phyloP scores from a whole-genome alignment of 2,797 vertebrate species.

The Oreortyx pictus region DNA sequence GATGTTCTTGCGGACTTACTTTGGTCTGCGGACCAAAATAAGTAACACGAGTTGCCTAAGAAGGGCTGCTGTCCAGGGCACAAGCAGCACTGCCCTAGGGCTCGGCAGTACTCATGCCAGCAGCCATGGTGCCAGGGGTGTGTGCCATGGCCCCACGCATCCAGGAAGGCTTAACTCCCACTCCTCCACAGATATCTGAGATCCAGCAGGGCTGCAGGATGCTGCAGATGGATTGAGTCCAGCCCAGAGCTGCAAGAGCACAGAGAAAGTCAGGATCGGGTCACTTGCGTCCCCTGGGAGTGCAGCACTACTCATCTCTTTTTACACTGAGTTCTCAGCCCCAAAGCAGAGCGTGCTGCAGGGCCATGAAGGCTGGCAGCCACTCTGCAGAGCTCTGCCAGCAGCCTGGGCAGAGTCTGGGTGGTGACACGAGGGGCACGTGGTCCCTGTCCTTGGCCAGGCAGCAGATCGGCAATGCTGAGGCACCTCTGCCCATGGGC shows the following conservation, averaged over 20 bases:
- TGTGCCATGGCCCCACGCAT: rapidly evolving
- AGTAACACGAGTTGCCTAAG: background rate
- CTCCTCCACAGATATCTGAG: background rate
- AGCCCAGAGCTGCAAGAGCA: background rate
- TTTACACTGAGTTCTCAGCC: background rate
- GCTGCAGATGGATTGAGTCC: background rate
- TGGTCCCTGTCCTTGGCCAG: background rate
- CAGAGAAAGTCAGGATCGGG: background rate
- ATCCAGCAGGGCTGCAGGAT: background rate
- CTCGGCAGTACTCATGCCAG: background rate
- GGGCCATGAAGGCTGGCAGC: background rate
- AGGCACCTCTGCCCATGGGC: background rate
- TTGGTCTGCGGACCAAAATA: conserved; percentile 8
- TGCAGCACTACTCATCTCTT: background rate
- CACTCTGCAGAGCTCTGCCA: background rate
- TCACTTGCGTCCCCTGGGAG: background rate
- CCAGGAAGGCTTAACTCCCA: background rate
- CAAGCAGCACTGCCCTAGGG: rapidly evolving
- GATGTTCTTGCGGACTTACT: background rate
- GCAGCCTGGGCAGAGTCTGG: background rate
- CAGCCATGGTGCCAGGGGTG: background rate
- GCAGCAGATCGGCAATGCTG: background rate
- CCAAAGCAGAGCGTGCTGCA: background rate
- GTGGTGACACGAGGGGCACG: background rate
- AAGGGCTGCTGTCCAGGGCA: background rate